Evolutionary conservation across 1,140 invertebrate species (phyloP), one percentile per base, ranked within the genome.

Genomic region (Pinna nobilis): DNA sequence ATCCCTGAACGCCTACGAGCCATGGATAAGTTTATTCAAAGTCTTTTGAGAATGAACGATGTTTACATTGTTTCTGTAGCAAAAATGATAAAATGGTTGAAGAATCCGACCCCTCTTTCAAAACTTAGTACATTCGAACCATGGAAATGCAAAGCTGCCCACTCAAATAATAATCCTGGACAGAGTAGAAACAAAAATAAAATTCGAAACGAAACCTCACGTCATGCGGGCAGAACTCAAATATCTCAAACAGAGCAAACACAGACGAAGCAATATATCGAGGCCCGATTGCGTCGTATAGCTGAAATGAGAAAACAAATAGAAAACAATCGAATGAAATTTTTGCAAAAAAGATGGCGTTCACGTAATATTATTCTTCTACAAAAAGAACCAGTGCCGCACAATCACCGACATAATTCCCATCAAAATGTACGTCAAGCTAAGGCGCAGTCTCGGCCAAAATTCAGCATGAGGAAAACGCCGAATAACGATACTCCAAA

Each of bases 31-130:
- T 84, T 84, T 63, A 77, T 84, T n/a, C 57, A 75, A n/a, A 70
- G 76, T 39, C 60, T 85, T 20, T 47, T 72, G 1, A 68, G 68
- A 13, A 63, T 80, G 44, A 65, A 80, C 53, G 84, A 86, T 59
- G 84, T 86, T 4, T 86, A 81, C 44, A 79, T 85, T 47, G 67
- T 84, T 9, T 82, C 76, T 41, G 71, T 81, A 9, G 76, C 72
- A 11, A 78, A 82, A 57, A 76, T 78, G 49, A 64, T 86, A n/a
- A 75, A 79, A n/a, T 86, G 84, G 84, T 59, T 86, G 20, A 80
- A 79, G 59, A 57, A 78, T 39, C 84, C 83, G 0, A 78, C 76
- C 0, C 74, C 77, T 2, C 53, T 85, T 4, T 65, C 70, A 18
- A 61, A 78, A 32, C 51, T 85, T 0, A 57, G 80, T 37, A 47